Conservation (phyloP, 1,140 invertebrate genomes). For the Aphis craccivora region DNA sequence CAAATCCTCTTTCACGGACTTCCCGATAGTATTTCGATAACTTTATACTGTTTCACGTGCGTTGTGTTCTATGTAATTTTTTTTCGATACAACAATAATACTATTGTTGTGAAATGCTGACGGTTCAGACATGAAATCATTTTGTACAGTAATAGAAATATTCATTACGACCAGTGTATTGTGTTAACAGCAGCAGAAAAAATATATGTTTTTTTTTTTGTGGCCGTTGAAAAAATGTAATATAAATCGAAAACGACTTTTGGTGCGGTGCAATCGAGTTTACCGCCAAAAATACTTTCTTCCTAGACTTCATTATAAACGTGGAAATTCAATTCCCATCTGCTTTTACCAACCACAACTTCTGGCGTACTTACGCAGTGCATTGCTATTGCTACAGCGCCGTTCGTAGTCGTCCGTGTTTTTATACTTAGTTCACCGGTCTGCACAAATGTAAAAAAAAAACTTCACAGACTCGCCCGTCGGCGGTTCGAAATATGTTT, state of each 20-base stretch:
- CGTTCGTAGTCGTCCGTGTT: neutral
- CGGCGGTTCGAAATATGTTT: neutral
- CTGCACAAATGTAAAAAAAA: neutral
- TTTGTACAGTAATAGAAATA: neutral
- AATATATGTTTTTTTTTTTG: neutral
- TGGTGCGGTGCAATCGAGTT: slow-evolving; percentile 3
- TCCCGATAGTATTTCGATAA: neutral
- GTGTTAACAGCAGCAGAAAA: neutral
- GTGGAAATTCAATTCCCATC: neutral
- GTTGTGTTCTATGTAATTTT: neutral
- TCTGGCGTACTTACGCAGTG: neutral
- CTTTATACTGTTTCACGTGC: neutral
- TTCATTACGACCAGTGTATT: slow-evolving; percentile 8
- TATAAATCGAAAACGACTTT: slow-evolving; percentile 34
- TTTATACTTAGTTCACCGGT: neutral
- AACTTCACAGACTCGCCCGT: neutral
- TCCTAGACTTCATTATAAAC: slow-evolving; percentile 9
- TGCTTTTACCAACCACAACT: neutral
- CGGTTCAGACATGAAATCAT: neutral
- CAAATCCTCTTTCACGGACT: neutral
- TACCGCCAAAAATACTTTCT: neutral
- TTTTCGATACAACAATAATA: neutral
- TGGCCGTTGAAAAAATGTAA: neutral
- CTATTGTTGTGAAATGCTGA: neutral
- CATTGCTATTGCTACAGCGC: neutral